phyloP scores from a whole-genome alignment of 1,140 invertebrate species.

The Microvelia longipes region DNA sequence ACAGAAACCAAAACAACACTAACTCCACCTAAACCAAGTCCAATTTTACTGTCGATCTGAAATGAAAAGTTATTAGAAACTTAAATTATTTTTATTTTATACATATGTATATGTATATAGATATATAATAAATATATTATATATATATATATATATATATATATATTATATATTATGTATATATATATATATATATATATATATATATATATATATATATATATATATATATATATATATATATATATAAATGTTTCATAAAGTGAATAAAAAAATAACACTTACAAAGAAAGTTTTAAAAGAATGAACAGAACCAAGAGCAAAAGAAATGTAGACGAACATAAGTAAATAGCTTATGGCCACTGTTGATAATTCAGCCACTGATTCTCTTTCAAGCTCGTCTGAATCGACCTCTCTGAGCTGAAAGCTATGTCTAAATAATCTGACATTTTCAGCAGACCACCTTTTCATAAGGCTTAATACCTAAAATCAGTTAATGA shows the following conservation, averaged over 20 bases:
- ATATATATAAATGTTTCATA: too few species aligned
- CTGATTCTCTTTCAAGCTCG: slow-evolving; percentile 77
- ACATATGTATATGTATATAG: too few species aligned
- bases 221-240: too few species aligned
- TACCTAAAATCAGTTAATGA: not conserved
- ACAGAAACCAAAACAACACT: slow-evolving; percentile 85
- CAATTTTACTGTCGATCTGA: slow-evolving; percentile 81
- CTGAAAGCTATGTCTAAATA: slow-evolving; percentile 78
- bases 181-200: too few species aligned
- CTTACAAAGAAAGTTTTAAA: slow-evolving; percentile 48
- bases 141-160: too few species aligned
- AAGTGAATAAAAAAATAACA: slow-evolving; percentile 4
- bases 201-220: too few species aligned
- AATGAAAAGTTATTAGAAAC: slow-evolving; percentile 21
- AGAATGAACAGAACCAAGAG: slow-evolving; percentile 68
- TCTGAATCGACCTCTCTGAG: slow-evolving; percentile 90
- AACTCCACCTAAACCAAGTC: slow-evolving; percentile 79
- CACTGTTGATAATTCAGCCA: slow-evolving; percentile 82
- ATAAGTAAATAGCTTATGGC: slow-evolving; percentile 90
- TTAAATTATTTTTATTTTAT: too few species aligned
- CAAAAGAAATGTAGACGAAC: slow-evolving; percentile 93
- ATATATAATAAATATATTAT: too few species aligned
- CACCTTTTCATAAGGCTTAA: slow-evolving; percentile 65
- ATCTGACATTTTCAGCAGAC: slow-evolving; percentile 42
- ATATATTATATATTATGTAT: too few species aligned